Evolutionary conservation across 2,797 vertebrate genomes (phyloP).

Genomic region (Gobionotothen gibberifrons): DNA sequence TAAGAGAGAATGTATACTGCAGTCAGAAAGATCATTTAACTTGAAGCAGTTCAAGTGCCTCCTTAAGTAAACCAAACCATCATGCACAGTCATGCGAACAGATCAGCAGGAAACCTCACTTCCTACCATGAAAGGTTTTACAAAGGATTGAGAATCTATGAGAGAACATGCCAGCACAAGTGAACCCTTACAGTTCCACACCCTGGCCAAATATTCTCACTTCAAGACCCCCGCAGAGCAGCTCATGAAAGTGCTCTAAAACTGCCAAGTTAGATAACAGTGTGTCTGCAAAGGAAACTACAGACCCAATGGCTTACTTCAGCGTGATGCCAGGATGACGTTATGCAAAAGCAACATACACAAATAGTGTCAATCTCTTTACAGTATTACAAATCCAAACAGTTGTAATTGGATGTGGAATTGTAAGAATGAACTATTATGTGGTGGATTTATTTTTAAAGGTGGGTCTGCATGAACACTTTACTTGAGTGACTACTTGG

Average conservation of each 20-base stretch:
- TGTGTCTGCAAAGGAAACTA: not conserved
- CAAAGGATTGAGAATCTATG: not conserved
- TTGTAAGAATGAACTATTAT: not conserved
- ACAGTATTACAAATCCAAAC: not conserved
- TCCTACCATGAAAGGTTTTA: not conserved
- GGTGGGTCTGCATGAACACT: slow-evolving; percentile 62
- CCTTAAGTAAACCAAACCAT: not conserved
- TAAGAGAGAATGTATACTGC: not conserved
- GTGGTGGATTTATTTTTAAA: slow-evolving; percentile 32
- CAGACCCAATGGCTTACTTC: not conserved
- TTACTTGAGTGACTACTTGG: slow-evolving; percentile 15
- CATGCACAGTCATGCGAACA: not conserved
- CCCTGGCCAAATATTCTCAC: not conserved
- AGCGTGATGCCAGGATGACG: not conserved
- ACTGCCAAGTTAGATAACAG: not conserved
- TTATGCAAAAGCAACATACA: not conserved
- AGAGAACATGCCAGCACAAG: not conserved
- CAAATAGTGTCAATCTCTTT: slow-evolving; percentile 6
- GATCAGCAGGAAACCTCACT: not conserved
- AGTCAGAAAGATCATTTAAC: not conserved
- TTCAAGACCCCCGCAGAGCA: not conserved
- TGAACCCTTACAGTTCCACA: not conserved
- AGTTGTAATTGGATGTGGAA: not conserved
- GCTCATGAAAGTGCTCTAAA: not conserved
- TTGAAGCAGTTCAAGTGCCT: not conserved